These are phyloP conservation scores for Falco cherrug DNA, from an alignment of 2,797 vertebrate genomes.

Conservation along the genomic window DNA sequence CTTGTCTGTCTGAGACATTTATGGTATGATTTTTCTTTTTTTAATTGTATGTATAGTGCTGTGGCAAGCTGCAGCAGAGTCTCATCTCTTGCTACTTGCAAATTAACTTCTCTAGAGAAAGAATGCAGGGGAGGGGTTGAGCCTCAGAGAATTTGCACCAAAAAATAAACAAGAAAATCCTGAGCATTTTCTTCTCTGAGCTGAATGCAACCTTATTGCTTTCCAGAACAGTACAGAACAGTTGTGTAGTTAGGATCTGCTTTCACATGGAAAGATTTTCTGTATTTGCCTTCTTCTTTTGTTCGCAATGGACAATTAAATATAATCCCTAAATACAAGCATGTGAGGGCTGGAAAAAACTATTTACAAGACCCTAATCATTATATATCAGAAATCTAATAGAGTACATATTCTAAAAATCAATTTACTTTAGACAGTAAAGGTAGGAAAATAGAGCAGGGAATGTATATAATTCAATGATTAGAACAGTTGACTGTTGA, in stretches of 20 bases:
- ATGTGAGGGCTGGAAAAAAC: neutral
- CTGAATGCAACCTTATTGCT: neutral
- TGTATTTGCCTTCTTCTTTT: neutral
- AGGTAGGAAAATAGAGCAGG: neutral
- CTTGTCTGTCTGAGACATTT: neutral
- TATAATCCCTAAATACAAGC: neutral
- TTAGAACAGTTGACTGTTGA: neutral
- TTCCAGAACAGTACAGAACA: neutral
- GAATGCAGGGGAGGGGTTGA: neutral
- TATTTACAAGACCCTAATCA: neutral
- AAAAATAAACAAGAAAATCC: neutral
- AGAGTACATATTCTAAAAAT: neutral
- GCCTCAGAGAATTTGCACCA: neutral
- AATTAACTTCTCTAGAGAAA: neutral
- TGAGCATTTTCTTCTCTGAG: neutral
- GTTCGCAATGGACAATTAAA: neutral
- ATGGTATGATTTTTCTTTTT: neutral
- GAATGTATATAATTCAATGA: neutral
- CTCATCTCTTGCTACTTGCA: neutral
- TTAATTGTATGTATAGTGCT: neutral
- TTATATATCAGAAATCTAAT: neutral
- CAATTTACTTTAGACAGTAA: neutral
- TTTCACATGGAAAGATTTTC: neutral
- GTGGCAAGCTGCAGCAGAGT: neutral
- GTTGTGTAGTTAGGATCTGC: neutral